phyloP scores from a whole-genome alignment of 2,797 vertebrate species.

The Naso thynnoides region DNA sequence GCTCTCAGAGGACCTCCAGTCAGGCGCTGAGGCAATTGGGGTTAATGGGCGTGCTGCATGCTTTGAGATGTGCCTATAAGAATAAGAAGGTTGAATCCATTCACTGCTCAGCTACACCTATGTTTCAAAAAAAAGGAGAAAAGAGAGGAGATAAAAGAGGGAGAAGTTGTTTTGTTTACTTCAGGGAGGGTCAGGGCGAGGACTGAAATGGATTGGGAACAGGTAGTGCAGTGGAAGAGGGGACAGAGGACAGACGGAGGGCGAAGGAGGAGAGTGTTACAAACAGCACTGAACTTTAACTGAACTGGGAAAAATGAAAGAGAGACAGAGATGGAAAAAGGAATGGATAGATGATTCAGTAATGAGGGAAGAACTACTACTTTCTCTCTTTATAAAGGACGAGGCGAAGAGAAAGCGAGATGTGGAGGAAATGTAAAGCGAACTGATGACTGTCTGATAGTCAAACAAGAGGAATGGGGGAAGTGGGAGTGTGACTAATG shows the following conservation, averaged over 20 bases:
- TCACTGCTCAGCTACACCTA: conserved; percentile 42
- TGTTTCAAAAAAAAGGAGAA: conserved; percentile 11
- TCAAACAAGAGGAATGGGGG: conserved; percentile 23
- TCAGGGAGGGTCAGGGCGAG: conserved; percentile 44
- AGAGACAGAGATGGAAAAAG: conserved; percentile 9
- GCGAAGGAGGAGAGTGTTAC: background rate
- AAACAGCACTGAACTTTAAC: conserved; percentile 47
- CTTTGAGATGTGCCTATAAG: conserved; percentile 55
- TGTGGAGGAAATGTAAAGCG: conserved; percentile 18
- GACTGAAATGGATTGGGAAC: conserved; percentile 33
- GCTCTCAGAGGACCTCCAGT: conserved; percentile 58
- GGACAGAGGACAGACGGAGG: background rate
- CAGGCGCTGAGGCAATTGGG: conserved; percentile 57
- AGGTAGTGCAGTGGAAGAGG: conserved; percentile 16
- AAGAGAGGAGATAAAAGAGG: conserved; percentile 32
- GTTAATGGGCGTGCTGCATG: conserved; percentile 65
- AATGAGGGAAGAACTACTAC: conserved; percentile 11
- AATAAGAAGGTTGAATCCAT: conserved; percentile 58
- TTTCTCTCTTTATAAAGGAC: conserved; percentile 18
- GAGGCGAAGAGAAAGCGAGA: background rate
- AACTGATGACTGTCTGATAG: conserved; percentile 58
- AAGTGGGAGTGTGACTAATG: conserved; percentile 54
- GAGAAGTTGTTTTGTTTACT: conserved; percentile 57
- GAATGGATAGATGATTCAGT: conserved; percentile 40
- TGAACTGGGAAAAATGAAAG: conserved; percentile 42